These are phyloP conservation scores for Venturia canescens DNA, from an alignment of 1,140 invertebrate genomes.

Conservation along the genomic window DNA sequence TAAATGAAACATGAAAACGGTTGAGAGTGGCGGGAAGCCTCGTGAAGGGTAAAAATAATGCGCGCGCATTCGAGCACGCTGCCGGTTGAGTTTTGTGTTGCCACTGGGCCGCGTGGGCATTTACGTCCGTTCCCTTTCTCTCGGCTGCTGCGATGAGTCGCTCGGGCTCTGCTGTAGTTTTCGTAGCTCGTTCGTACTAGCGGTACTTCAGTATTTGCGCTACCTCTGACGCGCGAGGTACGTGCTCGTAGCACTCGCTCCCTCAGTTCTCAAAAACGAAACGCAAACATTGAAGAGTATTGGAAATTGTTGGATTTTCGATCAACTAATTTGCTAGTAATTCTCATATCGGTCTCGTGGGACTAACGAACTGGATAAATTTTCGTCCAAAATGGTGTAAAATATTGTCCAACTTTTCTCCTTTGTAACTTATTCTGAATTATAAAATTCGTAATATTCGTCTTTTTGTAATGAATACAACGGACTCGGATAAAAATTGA, in stretches of 20 bases:
- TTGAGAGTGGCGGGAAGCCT: constrained; percentile 36
- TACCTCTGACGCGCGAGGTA: constrained; percentile 45
- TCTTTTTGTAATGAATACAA: too few relatives aligned
- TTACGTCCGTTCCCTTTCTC: constrained; percentile 12
- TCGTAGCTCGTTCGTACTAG: background rate
- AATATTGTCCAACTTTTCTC: too few relatives aligned
- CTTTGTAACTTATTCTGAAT: too few relatives aligned
- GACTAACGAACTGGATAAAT: too few relatives aligned
- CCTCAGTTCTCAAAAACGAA: background rate
- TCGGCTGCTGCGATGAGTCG: constrained; percentile 6
- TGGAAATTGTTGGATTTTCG: background rate
- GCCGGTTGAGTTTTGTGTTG: constrained; percentile 24
- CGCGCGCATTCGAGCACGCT: constrained; percentile 65
- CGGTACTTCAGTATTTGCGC: constrained; percentile 42
- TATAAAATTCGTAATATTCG: too few relatives aligned
- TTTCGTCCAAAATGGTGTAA: too few relatives aligned
- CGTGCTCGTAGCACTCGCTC: background rate
- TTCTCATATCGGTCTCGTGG: too few relatives aligned
- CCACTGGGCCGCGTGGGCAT: background rate
- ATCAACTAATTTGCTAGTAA: too few relatives aligned
- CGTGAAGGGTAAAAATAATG: constrained; percentile 56
- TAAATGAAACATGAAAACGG: too few relatives aligned
- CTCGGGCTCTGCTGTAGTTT: background rate
- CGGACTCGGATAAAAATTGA: too few relatives aligned
- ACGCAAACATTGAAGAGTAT: too few relatives aligned